phyloP scores from a whole-genome alignment of 2,888 invertebrate genomes.

The Pantelozetes paolii region DNA sequence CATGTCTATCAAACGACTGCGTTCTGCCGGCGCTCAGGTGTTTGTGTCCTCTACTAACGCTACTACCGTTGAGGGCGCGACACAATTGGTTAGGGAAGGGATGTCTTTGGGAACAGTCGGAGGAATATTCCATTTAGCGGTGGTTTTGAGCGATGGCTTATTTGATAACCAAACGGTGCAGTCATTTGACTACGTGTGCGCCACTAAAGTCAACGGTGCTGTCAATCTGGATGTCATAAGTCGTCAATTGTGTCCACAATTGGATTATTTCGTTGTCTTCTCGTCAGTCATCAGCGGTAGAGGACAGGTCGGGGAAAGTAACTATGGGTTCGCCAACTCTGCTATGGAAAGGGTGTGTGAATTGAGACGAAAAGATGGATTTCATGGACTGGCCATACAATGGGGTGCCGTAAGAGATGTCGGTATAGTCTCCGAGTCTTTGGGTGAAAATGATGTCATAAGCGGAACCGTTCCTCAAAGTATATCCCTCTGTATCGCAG shows the following conservation, averaged over 20 bases:
- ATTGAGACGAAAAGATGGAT: slow-evolving; percentile 69
- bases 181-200: slow-evolving; percentile 83
- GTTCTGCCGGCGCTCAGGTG: slow-evolving; percentile 62
- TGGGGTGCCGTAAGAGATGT: slow-evolving; percentile 99
- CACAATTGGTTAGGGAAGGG: slow-evolving; percentile 65
- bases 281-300: slow-evolving; percentile 94
- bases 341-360: slow-evolving; percentile 95
- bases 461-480: slow-evolving; percentile 86
- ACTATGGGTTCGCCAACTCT: slow-evolving; percentile 77
- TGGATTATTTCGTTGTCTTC: slow-evolving; percentile 92
- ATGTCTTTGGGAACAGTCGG: slow-evolving; percentile 68
- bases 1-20: slow-evolving; percentile 69
- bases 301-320: slow-evolving; percentile 91
- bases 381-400: slow-evolving; percentile 78
- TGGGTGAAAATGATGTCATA: slow-evolving; percentile 79
- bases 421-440: slow-evolving; percentile 91
- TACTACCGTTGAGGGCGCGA: slow-evolving; percentile 66
- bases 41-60: slow-evolving; percentile 64
- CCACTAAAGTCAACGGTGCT: too few relatives aligned
- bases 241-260: slow-evolving; percentile 78
- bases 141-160: slow-evolving; percentile 75
- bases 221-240: slow-evolving; percentile 67
- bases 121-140: slow-evolving; percentile 86
- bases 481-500: slow-evolving; percentile 83
- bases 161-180: slow-evolving; percentile 78